These are phyloP conservation scores for Sturmia bella DNA, from an alignment of 2,888 invertebrate species.

Conservation along the genomic window DNA sequence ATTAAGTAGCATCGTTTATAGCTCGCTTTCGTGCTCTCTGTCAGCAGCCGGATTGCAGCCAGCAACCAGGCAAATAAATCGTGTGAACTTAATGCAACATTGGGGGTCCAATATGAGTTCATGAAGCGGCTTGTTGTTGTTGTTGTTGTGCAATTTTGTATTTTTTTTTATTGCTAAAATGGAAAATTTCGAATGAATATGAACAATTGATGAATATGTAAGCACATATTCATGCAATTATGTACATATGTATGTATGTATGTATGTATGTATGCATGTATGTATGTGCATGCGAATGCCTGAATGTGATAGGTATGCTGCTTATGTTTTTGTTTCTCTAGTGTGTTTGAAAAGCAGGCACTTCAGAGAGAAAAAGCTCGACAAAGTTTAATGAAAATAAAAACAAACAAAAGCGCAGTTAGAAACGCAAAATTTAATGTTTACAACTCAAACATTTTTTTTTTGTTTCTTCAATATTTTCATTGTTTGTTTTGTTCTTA, in stretches of 20 bases:
- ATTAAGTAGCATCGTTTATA: slow-evolving; percentile 47
- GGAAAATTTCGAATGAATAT: slow-evolving; percentile 29
- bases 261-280: no score
- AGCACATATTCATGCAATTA: no score
- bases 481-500: slow-evolving; percentile 60
- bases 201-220: no score
- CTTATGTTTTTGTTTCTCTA: slow-evolving; percentile 60
- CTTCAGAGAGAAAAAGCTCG: slow-evolving; percentile 49
- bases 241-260: no score
- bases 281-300: slow-evolving; percentile 25
- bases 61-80: slow-evolving; percentile 65
- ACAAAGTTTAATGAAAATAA: slow-evolving; percentile 56
- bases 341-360: slow-evolving; percentile 54
- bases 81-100: slow-evolving; percentile 69
- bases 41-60: slow-evolving; percentile 16
- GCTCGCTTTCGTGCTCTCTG: background rate
- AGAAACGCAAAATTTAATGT: slow-evolving; percentile 59
- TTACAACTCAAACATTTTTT: slow-evolving; percentile 31
- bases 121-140: slow-evolving; percentile 58
- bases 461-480: slow-evolving; percentile 41
- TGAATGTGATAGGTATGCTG: slow-evolving; percentile 53
- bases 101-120: slow-evolving; percentile 60
- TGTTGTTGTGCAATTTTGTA: slow-evolving; percentile 11
- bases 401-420: slow-evolving; percentile 74
- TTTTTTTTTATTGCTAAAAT: slow-evolving; percentile 49